Evolutionary conservation across 2,888 invertebrate genomes (phyloP), one percentile per base, ranked within the genome.

Genomic region (Morpho helenor): DNA sequence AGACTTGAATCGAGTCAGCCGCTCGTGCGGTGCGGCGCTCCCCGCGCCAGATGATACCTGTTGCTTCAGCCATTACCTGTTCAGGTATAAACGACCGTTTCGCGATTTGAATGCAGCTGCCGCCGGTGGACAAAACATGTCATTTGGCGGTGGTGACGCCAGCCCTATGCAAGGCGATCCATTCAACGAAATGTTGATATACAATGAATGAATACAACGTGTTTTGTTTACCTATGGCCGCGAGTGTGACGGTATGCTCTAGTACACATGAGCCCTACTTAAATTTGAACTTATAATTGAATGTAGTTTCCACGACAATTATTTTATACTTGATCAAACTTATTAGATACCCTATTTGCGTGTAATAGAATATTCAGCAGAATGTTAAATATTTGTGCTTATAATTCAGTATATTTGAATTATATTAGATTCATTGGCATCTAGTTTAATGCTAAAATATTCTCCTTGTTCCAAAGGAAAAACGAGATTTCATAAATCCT

Each of bases 21-120:
- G 58, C 48, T 59, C 60, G 59, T 40, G 48, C 70, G 71, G 66
- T 68, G 70, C 76, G 77, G 75, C 70, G 76, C 81, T 72, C 81
- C 85, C 85, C 85, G 76, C 78, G 70, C 72, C 69, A 76, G 76
- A 80, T 76, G 84, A 87, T 87, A 85, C 88, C 88, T 89, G 88
- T 88, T 88, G 88, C 87, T 84, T 81, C 80, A 31, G 31, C 31
- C 80, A 78, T 83, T 88, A 87, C 89, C 89, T 88, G 88, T 80
- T 79, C 87, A 87, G 87, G 88, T 71, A 70, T 76, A 79, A 77
- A 74, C 79, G 79, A 76, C 77, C 80, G 82, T 80, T 83, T 83
- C 69, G 80, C 84, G 75, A 76, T 71, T 66, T 70, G 69, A 71
- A 65, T 71, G 77, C 87, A 88, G 88, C 87, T 86, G 88, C 82